A percentile compares a stretch with the other conserved stretches of the same genome.
Evolutionary conservation across 92 coral and sea anemone genomes (phyloP).

Genomic region (Pocillopora meandrina): DNA sequence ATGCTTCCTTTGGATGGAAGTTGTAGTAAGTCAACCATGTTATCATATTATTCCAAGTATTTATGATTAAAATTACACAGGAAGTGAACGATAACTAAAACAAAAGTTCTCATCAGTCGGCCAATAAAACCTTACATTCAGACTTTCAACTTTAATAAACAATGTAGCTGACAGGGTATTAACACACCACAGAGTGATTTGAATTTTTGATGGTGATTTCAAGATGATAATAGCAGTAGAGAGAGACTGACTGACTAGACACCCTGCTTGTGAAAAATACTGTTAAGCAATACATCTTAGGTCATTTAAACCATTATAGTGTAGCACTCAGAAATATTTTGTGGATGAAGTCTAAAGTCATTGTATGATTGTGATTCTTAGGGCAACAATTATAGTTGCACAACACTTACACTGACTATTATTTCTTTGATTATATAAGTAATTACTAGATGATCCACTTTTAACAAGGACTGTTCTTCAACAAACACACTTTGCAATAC

Average conservation of each 20-base stretch:
- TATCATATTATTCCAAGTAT: neutral
- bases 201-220: neutral
- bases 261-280: neutral
- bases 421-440: constrained; percentile 14
- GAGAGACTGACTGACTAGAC: neutral
- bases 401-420: constrained; percentile 3
- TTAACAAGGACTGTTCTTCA: constrained; percentile 27
- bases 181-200: neutral
- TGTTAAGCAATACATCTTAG: neutral
- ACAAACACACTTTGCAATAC: constrained; percentile 8
- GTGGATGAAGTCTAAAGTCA: neutral
- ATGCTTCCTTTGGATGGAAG: neutral
- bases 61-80: neutral
- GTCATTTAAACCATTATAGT: neutral
- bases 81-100: neutral
- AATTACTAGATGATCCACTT: constrained; percentile 44
- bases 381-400: neutral
- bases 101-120: neutral
- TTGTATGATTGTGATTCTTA: neutral
- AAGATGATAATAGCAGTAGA: no score
- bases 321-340: neutral
- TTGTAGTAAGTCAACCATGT: neutral
- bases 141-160: neutral
- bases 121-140: neutral
- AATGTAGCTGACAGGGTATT: neutral